Base-by-base conservation (phyloP, 1,140 invertebrate species). In the Calephelis virginiensis region DNA sequence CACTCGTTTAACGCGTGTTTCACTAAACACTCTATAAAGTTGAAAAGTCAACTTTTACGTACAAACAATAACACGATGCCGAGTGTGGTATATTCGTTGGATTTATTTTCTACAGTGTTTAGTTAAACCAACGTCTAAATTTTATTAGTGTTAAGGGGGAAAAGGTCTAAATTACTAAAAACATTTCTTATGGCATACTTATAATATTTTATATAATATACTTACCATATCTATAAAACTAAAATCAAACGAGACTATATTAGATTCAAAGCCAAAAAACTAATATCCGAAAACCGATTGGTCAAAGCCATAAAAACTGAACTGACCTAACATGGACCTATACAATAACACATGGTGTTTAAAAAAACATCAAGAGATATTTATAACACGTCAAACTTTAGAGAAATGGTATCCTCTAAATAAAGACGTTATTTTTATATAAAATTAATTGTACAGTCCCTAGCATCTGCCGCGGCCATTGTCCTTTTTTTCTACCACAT, bases 331-430 rank as follows among this genome's bases (percentile, higher is more conserved):
- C 67, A 69, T 70, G 68, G 71, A 65, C 70, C 56, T 65, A 66
- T 66, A 61, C 66, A 75, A 67, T 66, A 73, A 75, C 85, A 85
- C 81, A 85, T 84, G 81, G 76, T 70, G 69, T 69, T 66, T 85
- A 85, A 85, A 83, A 77, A 78, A 73, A 76, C 80, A 77, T 80
- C 80, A 70, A 77, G 75, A 86, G 89, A 89, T 89, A 86, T 91
- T 89, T 89, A 89, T 85, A 83, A 78, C 82, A 85, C 86, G 84
- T 86, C 40, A 86, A 88, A 87, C 80, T 81, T 80, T 69, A 73
- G 81, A 89, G 86, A 81, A 89, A 90, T 89, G 85, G 86, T 78
- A 89, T 91, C 88, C 85, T 89, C 69, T 67, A 67, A 76, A 91
- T 89, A 89, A 83, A 89, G 86, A 85, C 77, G 85, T 90, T 84